Evolutionary conservation across 2,888 invertebrate genomes (phyloP).

Genomic region (Steromphala cineraria): DNA sequence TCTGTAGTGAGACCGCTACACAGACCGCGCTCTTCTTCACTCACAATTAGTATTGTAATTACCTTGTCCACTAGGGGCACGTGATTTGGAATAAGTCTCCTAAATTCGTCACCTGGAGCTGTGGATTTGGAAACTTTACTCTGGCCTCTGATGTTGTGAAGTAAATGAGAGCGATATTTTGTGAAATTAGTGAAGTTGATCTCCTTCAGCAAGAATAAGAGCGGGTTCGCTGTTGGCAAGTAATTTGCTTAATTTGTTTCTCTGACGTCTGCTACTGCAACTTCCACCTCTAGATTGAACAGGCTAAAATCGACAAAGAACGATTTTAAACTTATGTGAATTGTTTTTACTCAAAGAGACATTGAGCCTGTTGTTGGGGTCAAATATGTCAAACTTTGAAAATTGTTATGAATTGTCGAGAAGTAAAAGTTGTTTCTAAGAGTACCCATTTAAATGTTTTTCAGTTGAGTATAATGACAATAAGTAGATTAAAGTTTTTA

Average conservation of each 20-base stretch:
- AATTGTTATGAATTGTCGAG: no score
- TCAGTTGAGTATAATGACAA: no score
- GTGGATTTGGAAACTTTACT: slow-evolving; percentile 9
- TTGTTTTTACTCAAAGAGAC: no score
- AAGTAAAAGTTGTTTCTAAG: no score
- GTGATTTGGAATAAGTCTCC: slow-evolving; percentile 15
- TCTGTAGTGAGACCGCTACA: background rate
- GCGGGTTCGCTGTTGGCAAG: background rate
- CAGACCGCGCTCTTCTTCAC: background rate
- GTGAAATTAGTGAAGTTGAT: slow-evolving; percentile 10
- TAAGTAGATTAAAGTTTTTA: no score
- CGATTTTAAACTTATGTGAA: no score
- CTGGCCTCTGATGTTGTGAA: slow-evolving; percentile 3
- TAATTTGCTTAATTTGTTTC: background rate
- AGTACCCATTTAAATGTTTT: no score
- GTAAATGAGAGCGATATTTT: slow-evolving; percentile 12
- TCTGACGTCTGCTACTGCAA: background rate
- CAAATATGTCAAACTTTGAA: no score
- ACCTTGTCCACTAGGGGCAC: background rate
- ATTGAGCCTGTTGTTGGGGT: no score
- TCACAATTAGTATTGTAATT: slow-evolving; percentile 15
- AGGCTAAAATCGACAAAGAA: no score
- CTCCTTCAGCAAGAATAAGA: background rate
- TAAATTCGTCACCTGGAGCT: slow-evolving; percentile 12
- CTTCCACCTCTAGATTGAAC: background rate